Base-by-base conservation (phyloP, 2,113 vertebrate species). In the Nibea coibor region DNA sequence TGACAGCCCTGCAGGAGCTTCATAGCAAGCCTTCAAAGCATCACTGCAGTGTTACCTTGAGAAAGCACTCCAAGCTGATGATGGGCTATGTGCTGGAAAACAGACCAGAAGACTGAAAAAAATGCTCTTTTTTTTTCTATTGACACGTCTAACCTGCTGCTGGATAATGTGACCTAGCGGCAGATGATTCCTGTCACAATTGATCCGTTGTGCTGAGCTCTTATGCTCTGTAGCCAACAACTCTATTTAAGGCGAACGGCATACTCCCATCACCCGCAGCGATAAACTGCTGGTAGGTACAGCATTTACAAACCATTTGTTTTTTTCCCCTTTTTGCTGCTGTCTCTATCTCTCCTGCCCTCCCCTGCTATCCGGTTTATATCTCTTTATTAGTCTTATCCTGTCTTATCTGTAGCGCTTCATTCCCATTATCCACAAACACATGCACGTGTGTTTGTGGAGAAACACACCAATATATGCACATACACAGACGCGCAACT, bases 1-100 rank as follows among this genome's bases (percentile, higher is more conserved):
- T 85, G 89, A 91, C 88, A 79, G 82, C 68, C 31, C 85, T 66
- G 68, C 82, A 84, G 82, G 80, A 84, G 81, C 73, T 69, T 75
- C n/a, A 26, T 53, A 62, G 43, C 45, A 59, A 77, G 59, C 56
- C 78, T 87, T 87, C 72, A 90, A 83, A 86, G 64, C 51, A 42
- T 51, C 42, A 63, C 62, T 45, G 64, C 68, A 67, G 61, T 72
- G 72, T 81, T 83, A 84, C 61, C 70, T 89, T 78, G 63, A 87
- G 78, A 85, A 81, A 78, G 79, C 66, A 75, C 72, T 66, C 26
- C 22, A 61, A 72, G 16, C 75, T 76, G 75, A 88, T 86, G 82
- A 50, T 69, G 24, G 45, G 28, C 9, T 83, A 22, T 19, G 28
- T 67, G 7, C 71, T 72, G 5, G 65, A 75, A 85, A 88, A 78